phyloP scores from a whole-genome alignment of 1,140 invertebrate genomes.

The Papilio polyxenes region DNA sequence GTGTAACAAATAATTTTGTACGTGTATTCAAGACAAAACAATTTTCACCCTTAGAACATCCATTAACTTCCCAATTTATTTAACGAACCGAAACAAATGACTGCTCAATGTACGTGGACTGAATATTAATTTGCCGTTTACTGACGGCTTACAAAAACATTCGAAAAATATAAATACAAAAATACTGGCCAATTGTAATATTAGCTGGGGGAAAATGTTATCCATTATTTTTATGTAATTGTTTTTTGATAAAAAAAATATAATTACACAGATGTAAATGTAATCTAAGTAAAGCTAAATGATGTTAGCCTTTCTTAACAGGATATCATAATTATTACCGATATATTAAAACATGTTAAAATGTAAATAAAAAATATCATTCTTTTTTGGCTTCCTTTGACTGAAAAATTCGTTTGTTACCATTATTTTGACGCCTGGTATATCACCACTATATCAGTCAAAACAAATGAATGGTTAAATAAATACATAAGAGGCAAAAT shows the following conservation, averaged over 20 bases:
- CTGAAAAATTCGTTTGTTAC: neutral
- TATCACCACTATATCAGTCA: too few species aligned
- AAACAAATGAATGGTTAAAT: neutral
- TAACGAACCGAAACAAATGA: slow-evolving; percentile 20
- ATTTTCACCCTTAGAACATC: neutral
- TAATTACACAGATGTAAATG: too few species aligned
- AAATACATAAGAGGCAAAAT: neutral
- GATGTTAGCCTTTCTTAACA: too few species aligned
- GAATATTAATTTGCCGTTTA: neutral
- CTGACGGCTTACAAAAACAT: neutral
- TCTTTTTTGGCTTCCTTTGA: neutral
- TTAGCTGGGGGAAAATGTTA: too few species aligned
- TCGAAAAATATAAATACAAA: neutral
- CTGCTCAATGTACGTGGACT: neutral
- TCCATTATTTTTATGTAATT: too few species aligned
- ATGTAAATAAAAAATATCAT: neutral
- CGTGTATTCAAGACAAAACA: neutral
- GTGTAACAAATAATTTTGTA: neutral
- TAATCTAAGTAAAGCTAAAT: too few species aligned
- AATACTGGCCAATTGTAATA: too few species aligned
- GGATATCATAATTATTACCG: too few species aligned
- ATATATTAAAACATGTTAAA: too few species aligned
- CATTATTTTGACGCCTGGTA: neutral
- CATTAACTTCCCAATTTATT: neutral
- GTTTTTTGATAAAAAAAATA: too few species aligned